A percentile compares a stretch with the other conserved stretches of the same genome.
Evolutionary conservation across 2,797 vertebrate genomes (phyloP).

Genomic region (Acestrorhynchus altus): DNA sequence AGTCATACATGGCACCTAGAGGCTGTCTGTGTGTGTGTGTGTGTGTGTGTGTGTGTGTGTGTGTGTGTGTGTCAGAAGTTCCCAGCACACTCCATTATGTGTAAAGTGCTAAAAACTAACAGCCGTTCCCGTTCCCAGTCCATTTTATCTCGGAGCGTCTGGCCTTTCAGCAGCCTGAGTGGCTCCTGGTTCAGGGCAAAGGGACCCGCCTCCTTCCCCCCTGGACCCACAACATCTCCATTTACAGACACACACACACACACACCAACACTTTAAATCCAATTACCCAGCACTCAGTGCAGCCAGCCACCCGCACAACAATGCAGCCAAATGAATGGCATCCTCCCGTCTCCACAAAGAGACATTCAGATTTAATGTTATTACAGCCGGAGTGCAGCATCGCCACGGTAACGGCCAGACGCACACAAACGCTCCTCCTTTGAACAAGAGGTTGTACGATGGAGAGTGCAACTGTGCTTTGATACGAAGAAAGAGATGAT

Average conservation of each 20-base stretch:
- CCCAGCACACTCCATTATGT: conserved; percentile 45
- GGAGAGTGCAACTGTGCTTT: not conserved
- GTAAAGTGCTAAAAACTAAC: conserved; percentile 39
- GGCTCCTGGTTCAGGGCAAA: not conserved
- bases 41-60: conserved; percentile 21
- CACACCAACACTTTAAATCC: conserved; percentile 32
- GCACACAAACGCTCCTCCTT: not conserved
- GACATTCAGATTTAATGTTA: conserved; percentile 3
- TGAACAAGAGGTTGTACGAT: not conserved
- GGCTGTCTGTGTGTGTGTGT: conserved; percentile 6
- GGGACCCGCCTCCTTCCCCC: not conserved
- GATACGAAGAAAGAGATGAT: not conserved
- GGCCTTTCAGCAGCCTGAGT: conserved; percentile 41
- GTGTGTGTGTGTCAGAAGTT: conserved; percentile 21
- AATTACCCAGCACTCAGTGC: conserved; percentile 53
- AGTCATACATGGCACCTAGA: not conserved
- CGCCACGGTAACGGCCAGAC: not conserved
- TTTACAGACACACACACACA: not conserved
- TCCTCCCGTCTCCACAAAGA: conserved; percentile 22
- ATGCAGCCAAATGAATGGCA: conserved; percentile 49
- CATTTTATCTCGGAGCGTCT: conserved; percentile 10
- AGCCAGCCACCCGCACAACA: conserved; percentile 36
- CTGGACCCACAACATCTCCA: conserved; percentile 6
- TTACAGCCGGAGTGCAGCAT: not conserved
- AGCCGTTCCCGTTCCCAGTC: conserved; percentile 31